phyloP scores from a whole-genome alignment of 2,797 vertebrate species.

The Acanthurus lineatus region DNA sequence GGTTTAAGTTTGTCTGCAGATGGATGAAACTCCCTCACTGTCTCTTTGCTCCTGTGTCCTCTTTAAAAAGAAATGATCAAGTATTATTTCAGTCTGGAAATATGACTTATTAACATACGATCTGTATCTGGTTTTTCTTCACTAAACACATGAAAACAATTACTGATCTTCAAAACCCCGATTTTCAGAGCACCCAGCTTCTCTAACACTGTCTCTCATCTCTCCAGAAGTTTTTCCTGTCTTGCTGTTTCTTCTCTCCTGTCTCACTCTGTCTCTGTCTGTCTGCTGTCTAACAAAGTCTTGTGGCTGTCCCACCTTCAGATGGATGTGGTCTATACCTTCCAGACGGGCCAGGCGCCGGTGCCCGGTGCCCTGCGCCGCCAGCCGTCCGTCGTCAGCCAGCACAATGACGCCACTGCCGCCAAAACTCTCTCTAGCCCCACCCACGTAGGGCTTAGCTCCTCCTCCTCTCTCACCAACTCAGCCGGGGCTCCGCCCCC shows the following conservation, averaged over 20 bases:
- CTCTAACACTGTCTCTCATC: constrained; percentile 30
- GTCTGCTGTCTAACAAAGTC: constrained; percentile 70
- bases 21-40: background rate
- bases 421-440: constrained; percentile 98
- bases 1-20: no score
- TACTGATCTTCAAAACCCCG: constrained; percentile 7
- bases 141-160: background rate
- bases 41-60: no score
- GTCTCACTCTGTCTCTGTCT: constrained; percentile 22
- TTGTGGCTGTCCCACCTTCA: constrained; percentile 90
- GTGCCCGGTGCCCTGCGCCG: constrained; percentile 96
- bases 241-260: constrained; percentile 19
- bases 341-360: constrained; percentile 96
- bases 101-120: no score
- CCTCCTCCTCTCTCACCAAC: constrained; percentile 90
- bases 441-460: constrained; percentile 95
- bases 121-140: background rate
- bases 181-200: background rate
- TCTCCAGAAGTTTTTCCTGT: constrained; percentile 27
- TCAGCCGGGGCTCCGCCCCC: constrained; percentile 90
- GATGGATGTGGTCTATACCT: constrained; percentile 99
- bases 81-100: no score
- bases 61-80: no score
- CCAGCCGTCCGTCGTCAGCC: constrained; percentile 97
- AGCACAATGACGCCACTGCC: constrained; percentile 92